phyloP scores from a whole-genome alignment of 2,797 vertebrate species.

The Rhynchonycteris naso region DNA sequence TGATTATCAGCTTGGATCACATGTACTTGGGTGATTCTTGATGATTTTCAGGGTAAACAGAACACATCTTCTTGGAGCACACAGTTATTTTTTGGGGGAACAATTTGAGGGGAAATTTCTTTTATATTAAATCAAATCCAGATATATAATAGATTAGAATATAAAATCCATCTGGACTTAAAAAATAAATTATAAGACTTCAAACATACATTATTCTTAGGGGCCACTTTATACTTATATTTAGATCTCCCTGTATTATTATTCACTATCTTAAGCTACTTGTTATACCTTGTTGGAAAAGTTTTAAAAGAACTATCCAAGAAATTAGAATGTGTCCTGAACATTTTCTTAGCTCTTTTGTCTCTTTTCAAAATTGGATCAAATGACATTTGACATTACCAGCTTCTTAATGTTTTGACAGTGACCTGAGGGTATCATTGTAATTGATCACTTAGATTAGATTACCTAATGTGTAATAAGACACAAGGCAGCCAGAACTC shows the following conservation, averaged over 20 bases:
- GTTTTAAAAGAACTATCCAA: constrained; percentile 37
- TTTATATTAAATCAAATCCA: constrained; percentile 48
- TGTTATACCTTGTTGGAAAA: constrained; percentile 40
- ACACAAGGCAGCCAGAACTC: background rate
- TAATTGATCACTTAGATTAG: constrained; percentile 3
- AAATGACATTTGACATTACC: background rate
- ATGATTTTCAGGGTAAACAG: constrained; percentile 51
- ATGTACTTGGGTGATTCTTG: background rate
- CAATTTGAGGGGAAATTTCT: constrained; percentile 26
- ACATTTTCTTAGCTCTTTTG: constrained; percentile 39
- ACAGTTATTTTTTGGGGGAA: background rate
- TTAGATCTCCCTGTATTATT: background rate
- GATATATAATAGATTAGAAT: background rate
- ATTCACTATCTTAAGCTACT: constrained; percentile 31
- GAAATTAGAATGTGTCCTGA: background rate
- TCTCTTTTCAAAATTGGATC: constrained; percentile 44
- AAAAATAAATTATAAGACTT: constrained; percentile 29
- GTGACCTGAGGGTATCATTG: background rate
- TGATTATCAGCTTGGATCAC: background rate
- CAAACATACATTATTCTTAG: background rate
- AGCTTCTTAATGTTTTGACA: constrained; percentile 32
- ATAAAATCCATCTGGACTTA: constrained; percentile 32
- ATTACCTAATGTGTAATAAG: background rate
- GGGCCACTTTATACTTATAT: background rate
- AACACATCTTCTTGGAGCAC: background rate